phyloP scores from a whole-genome alignment of 2,888 invertebrate species.

The Polylopha cassiicola region DNA sequence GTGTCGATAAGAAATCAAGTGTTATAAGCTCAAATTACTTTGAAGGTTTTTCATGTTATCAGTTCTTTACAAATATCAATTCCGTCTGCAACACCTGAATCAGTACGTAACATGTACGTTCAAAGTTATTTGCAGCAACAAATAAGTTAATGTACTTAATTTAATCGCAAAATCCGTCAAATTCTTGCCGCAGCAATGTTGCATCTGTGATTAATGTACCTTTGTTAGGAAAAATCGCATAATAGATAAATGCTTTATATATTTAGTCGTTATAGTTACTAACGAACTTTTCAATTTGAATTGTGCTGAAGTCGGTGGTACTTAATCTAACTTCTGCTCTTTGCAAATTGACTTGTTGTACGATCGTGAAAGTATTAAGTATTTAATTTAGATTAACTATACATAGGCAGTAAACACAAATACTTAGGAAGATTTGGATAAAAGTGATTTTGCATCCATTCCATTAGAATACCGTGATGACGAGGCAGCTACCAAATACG shows the following conservation, averaged over 20 bases:
- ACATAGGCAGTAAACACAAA: slow-evolving; percentile 18
- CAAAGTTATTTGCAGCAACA: slow-evolving; percentile 17
- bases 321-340: slow-evolving; percentile 16
- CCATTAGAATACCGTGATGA: slow-evolving; percentile 22
- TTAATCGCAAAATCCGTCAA: slow-evolving; percentile 24
- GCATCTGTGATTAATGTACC: slow-evolving; percentile 63
- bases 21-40: slow-evolving; percentile 29
- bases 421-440: slow-evolving; percentile 20
- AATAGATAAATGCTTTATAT: slow-evolving; percentile 27
- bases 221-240: slow-evolving; percentile 41
- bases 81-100: not conserved
- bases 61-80: too few species aligned
- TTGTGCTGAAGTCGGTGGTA: slow-evolving; percentile 33
- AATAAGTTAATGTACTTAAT: slow-evolving; percentile 22
- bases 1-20: slow-evolving; percentile 24
- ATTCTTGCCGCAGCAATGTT: slow-evolving; percentile 56
- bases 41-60: too few species aligned
- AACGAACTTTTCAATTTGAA: slow-evolving; percentile 42
- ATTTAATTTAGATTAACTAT: slow-evolving; percentile 14
- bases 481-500: slow-evolving; percentile 27
- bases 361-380: slow-evolving; percentile 13
- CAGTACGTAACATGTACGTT: slow-evolving; percentile 14
- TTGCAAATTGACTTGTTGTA: slow-evolving; percentile 17
- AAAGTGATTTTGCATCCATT: slow-evolving; percentile 38
- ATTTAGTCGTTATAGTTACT: slow-evolving; percentile 11